These are phyloP conservation scores for Keiferia lycopersicella DNA, from an alignment of 2,888 invertebrate genomes.

Conservation along the genomic window DNA sequence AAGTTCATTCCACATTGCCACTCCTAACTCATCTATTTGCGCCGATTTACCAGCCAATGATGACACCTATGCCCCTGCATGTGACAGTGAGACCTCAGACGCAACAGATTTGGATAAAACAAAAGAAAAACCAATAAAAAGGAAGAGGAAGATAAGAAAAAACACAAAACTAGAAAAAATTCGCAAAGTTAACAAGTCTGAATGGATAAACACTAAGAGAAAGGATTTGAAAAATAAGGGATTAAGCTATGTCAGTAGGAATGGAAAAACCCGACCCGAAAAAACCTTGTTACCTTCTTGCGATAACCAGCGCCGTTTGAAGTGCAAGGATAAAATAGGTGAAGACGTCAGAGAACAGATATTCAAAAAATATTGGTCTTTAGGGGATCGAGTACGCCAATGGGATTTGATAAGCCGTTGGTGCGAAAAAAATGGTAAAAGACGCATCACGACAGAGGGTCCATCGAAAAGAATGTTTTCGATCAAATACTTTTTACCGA, in stretches of 20 bases:
- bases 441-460: slow-evolving; percentile 7
- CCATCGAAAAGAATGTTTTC: slow-evolving; percentile 6
- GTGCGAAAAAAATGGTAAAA: background rate
- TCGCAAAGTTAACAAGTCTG: background rate
- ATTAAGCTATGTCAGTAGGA: background rate
- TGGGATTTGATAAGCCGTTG: slow-evolving; percentile 8
- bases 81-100: background rate
- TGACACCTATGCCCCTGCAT: background rate
- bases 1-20: background rate
- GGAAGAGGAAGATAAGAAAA: background rate
- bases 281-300: background rate
- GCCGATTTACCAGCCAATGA: background rate
- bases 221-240: slow-evolving; percentile 11
- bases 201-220: slow-evolving; percentile 15
- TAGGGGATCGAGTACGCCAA: slow-evolving; percentile 12
- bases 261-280: background rate
- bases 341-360: slow-evolving; percentile 6
- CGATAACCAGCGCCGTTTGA: slow-evolving; percentile 1
- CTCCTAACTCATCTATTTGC: slow-evolving; percentile 13
- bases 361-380: slow-evolving; percentile 17
- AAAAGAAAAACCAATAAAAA: background rate
- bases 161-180: background rate
- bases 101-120: background rate
- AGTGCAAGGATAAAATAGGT: slow-evolving; percentile 6
- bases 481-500: slow-evolving; percentile 14